Evolutionary conservation across 2,113 vertebrate species (phyloP).

Genomic region (Calidris pugnax): DNA sequence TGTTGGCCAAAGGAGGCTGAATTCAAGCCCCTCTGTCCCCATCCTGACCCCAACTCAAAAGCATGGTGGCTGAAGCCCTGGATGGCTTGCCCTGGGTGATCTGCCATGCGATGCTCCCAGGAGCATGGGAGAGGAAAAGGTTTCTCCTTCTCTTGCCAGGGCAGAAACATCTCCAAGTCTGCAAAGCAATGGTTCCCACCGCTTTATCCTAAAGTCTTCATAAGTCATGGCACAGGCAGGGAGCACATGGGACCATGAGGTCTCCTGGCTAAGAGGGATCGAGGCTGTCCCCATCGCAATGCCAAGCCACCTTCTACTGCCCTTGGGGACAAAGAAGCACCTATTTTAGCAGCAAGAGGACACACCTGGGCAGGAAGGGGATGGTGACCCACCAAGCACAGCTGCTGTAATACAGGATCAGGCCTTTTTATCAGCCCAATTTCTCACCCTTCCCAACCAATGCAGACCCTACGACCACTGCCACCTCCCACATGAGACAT

Average conservation of each 20-base stretch:
- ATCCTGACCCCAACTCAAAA: not conserved
- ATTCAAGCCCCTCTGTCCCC: not conserved
- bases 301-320: not conserved
- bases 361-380: not conserved
- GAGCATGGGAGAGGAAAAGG: not conserved
- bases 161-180: not conserved
- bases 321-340: not conserved
- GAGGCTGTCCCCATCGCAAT: not conserved
- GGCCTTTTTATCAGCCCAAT: not conserved
- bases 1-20: not conserved
- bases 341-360: constrained; percentile 10
- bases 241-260: rapidly evolving
- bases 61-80: not conserved
- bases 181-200: not conserved
- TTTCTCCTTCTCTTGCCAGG: not conserved
- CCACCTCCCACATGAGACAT: rapidly evolving
- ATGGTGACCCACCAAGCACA: not conserved
- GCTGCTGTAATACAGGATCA: not conserved
- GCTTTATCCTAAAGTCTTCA: not conserved
- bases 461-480: not conserved
- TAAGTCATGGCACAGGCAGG: not conserved
- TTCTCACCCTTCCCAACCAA: not conserved
- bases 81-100: not conserved
- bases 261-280: not conserved
- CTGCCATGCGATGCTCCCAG: not conserved